Conservation (phyloP, 1,140 invertebrate species). For the Drosophila equinoxialis region DNA sequence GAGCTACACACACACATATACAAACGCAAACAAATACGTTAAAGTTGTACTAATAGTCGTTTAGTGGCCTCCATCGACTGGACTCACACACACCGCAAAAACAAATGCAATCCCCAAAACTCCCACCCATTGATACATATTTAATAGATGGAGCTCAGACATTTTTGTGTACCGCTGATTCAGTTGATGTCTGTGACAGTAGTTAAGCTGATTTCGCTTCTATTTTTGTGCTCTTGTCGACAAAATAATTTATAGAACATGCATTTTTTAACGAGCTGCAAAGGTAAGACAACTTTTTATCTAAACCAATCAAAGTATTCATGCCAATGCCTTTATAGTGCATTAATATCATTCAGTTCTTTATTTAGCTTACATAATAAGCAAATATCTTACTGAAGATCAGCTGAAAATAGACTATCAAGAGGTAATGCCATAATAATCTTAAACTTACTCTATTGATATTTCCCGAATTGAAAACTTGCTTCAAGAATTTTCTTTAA, state of each 20-base stretch:
- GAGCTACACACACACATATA: conserved; percentile 34
- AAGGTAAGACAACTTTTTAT: background rate
- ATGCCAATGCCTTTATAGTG: too few relatives aligned
- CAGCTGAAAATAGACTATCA: too few relatives aligned
- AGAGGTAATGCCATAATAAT: too few relatives aligned
- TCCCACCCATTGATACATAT: conserved; percentile 41
- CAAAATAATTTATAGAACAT: conserved; percentile 51
- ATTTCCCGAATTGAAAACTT: too few relatives aligned
- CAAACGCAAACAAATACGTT: conserved; percentile 24
- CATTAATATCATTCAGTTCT: too few relatives aligned
- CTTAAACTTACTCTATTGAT: too few relatives aligned
- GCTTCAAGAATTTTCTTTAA: too few relatives aligned
- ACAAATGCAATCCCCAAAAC: conserved; percentile 35
- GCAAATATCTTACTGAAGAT: too few relatives aligned
- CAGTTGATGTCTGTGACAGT: conserved; percentile 5
- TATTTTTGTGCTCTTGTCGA: conserved; percentile 29
- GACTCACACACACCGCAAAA: conserved; percentile 29
- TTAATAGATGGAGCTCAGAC: conserved; percentile 55
- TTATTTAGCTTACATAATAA: too few relatives aligned
- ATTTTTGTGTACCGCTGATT: conserved; percentile 19
- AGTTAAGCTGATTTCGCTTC: conserved; percentile 51
- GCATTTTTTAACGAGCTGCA: conserved; percentile 36
- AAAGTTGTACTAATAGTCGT: conserved; percentile 68
- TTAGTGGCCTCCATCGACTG: conserved; percentile 59
- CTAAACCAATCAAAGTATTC: background rate